These are phyloP conservation scores for Orbicella faveolata DNA, from an alignment of 64 coral and sea anemone genomes.

Conservation along the genomic window DNA sequence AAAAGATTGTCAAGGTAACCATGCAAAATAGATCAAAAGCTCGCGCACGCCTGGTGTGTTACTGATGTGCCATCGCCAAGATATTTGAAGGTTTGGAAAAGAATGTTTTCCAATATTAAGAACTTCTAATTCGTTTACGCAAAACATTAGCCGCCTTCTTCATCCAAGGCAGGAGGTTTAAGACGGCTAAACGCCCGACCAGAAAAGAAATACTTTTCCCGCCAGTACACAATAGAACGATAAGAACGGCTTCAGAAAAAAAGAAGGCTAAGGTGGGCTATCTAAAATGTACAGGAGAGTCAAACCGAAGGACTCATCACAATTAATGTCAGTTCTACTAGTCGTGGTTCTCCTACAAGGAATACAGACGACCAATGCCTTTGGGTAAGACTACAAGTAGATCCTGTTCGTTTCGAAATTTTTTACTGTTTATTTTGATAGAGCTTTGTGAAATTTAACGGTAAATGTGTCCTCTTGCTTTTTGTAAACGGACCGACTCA, in stretches of 20 bases:
- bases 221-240: not conserved
- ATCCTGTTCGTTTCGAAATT: not conserved
- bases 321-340: not conserved
- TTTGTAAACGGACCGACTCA: not conserved
- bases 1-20: conserved; percentile 12
- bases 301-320: not conserved
- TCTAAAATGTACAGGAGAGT: not conserved
- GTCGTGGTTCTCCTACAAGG: not conserved
- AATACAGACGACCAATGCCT: not conserved
- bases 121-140: conserved; percentile 1
- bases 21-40: not conserved
- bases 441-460: not conserved
- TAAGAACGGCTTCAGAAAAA: not conserved
- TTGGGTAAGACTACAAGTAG: conserved; percentile 3
- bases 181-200: not conserved
- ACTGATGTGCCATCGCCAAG: not conserved
- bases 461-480: too few species aligned
- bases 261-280: not conserved
- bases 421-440: not conserved
- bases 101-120: conserved; percentile 7
- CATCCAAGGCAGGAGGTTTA: not conserved
- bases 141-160: not conserved
- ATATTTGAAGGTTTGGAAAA: conserved; percentile 22
- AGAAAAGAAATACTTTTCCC: not conserved
- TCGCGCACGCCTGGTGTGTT: not conserved